Conservation (phyloP, 2,797 vertebrate genomes). For the Parambassis ranga region DNA sequence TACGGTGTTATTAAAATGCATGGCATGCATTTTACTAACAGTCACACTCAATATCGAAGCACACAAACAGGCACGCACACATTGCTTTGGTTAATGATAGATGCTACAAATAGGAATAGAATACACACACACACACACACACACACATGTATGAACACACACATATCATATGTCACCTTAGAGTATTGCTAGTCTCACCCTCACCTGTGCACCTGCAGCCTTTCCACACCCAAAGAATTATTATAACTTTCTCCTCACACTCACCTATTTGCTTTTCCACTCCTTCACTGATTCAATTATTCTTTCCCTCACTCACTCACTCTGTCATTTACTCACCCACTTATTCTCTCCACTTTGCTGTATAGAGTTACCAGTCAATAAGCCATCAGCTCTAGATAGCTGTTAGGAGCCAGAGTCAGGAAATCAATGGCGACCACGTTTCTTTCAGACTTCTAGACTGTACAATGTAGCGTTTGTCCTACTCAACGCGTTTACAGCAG, state of each 20-base stretch:
- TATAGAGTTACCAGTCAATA: constrained; percentile 72
- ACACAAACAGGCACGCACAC: constrained; percentile 19
- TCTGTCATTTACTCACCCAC: constrained; percentile 56
- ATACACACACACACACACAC: not conserved
- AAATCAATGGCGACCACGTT: constrained; percentile 59
- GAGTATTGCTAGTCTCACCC: constrained; percentile 65
- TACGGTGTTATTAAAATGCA: constrained; percentile 91
- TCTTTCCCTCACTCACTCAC: constrained; percentile 53
- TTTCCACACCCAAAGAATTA: constrained; percentile 62
- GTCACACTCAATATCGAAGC: constrained; percentile 73
- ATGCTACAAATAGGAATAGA: constrained; percentile 12
- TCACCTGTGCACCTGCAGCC: constrained; percentile 73
- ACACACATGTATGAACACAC: constrained; percentile 15
- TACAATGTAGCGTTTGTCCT: not conserved
- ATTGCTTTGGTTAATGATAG: constrained; percentile 1
- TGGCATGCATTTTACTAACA: constrained; percentile 97
- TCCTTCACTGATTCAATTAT: constrained; percentile 63
- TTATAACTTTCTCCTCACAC: constrained; percentile 63
- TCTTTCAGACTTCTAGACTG: constrained; percentile 47
- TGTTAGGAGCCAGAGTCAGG: constrained; percentile 54
- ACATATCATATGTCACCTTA: constrained; percentile 40
- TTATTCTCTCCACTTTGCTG: constrained; percentile 61
- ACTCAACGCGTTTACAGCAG: not conserved
- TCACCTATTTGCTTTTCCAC: constrained; percentile 70
- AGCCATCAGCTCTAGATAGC: constrained; percentile 43